A percentile compares a stretch with the other conserved stretches of the same genome.
Evolutionary conservation across 2,797 vertebrate genomes (phyloP).

Genomic region (Sebastes elongatus): DNA sequence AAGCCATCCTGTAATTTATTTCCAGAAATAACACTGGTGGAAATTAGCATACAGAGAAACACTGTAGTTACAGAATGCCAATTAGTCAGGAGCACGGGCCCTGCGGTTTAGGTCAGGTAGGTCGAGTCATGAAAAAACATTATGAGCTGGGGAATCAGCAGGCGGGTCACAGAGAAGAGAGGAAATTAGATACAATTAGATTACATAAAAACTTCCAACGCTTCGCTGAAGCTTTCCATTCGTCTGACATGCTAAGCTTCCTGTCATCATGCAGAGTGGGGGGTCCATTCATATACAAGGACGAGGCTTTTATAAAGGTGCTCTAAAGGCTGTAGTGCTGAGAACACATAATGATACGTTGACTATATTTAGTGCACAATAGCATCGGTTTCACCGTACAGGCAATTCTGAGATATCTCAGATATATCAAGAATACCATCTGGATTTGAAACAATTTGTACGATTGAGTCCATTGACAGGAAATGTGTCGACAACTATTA

Average conservation of each 20-base stretch:
- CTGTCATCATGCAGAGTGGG: not conserved
- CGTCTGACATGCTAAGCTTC: not conserved
- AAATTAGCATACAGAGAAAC: slow-evolving; percentile 25
- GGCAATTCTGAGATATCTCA: not conserved
- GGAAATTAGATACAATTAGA: slow-evolving; percentile 18
- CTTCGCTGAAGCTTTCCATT: not conserved
- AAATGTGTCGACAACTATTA: not conserved
- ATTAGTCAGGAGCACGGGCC: slow-evolving; percentile 24
- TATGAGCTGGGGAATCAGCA: slow-evolving; percentile 13
- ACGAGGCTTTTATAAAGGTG: not conserved
- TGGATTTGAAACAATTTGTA: not conserved
- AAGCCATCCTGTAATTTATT: not conserved
- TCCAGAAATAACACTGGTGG: not conserved
- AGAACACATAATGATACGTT: not conserved
- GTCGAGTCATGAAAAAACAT: slow-evolving; percentile 16
- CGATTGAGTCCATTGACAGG: not conserved
- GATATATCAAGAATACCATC: not conserved
- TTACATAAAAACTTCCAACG: not conserved
- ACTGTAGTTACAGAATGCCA: slow-evolving; percentile 38
- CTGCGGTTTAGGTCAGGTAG: slow-evolving; percentile 18
- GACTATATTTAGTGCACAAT: not conserved
- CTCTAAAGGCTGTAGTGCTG: not conserved
- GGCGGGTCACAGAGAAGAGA: not conserved
- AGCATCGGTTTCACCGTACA: not conserved
- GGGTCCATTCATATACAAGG: not conserved